These are phyloP conservation scores for Sthenelais limicola DNA, from an alignment of 2,888 invertebrate species.

Conservation along the genomic window DNA sequence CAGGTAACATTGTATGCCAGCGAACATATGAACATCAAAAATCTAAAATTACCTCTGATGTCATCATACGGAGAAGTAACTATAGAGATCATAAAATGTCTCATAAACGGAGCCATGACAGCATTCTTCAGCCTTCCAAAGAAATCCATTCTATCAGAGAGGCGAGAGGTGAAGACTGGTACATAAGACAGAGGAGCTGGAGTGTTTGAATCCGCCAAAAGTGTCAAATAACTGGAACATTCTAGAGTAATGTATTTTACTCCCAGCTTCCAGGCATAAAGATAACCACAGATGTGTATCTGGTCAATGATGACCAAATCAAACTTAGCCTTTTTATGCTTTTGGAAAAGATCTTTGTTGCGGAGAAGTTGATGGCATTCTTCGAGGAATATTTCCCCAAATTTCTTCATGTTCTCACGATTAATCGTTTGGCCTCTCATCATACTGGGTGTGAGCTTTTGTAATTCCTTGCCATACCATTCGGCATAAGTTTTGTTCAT, in stretches of 20 bases:
- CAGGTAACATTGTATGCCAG: too few species aligned
- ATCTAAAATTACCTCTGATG: too few species aligned
- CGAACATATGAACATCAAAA: too few species aligned
- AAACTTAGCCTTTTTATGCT: background rate
- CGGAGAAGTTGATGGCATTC: slow-evolving; percentile 25
- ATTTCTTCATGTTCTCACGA: slow-evolving; percentile 14
- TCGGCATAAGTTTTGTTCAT: slow-evolving; percentile 15
- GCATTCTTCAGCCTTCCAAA: slow-evolving; percentile 24
- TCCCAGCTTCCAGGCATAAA: slow-evolving; percentile 21
- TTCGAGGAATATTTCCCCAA: slow-evolving; percentile 7
- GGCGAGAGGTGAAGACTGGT: slow-evolving; percentile 29
- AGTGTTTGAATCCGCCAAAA: slow-evolving; percentile 26
- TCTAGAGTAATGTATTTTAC: slow-evolving; percentile 13
- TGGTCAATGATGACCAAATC: slow-evolving; percentile 36
- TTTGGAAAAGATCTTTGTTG: slow-evolving; percentile 8
- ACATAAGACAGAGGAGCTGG: slow-evolving; percentile 29
- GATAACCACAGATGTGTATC: slow-evolving; percentile 30
- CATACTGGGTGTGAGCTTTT: slow-evolving; percentile 17
- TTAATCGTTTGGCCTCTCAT: slow-evolving; percentile 16
- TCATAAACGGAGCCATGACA: slow-evolving; percentile 19
- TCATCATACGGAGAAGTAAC: slow-evolving; percentile 24
- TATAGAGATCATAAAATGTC: slow-evolving; percentile 4
- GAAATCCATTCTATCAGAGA: slow-evolving; percentile 29
- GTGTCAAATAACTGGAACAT: slow-evolving; percentile 28
- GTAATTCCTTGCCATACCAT: slow-evolving; percentile 8